Conservation (phyloP, 2,113 vertebrate genomes). For the Melospiza georgiana region DNA sequence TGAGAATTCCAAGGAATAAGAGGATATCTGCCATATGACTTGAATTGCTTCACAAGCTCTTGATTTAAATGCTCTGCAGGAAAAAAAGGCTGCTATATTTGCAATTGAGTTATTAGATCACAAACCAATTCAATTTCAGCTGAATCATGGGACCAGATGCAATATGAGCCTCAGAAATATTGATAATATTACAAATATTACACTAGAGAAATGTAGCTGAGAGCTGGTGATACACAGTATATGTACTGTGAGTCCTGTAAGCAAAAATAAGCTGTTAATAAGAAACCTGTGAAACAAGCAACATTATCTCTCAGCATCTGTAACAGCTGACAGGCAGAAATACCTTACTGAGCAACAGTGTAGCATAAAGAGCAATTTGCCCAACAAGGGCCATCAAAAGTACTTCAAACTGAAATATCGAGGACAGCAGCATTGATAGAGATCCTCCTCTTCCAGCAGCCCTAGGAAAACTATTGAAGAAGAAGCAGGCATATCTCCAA, state of each 20-base stretch:
- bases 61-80: conserved; percentile 18
- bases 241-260: not conserved
- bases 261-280: conserved; percentile 48
- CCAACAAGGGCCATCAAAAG: not conserved
- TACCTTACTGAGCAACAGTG: not conserved
- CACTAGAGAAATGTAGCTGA: conserved; percentile 18
- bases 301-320: not conserved
- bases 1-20: not conserved
- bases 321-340: conserved; percentile 45
- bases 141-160: conserved; percentile 52
- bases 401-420: not conserved
- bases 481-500: not conserved
- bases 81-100: conserved; percentile 2
- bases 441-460: not conserved
- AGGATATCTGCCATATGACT: not conserved
- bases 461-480: not conserved
- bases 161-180: conserved; percentile 42
- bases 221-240: not conserved
- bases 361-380: not conserved
- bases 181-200: conserved; percentile 51
- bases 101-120: conserved; percentile 14
- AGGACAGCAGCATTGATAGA: not conserved
- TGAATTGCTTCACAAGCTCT: not conserved
- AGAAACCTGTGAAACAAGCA: conserved; percentile 33
- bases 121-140: conserved; percentile 39